Conservation (phyloP, 1,140 invertebrate species). For the Tetragonula clypearis region DNA sequence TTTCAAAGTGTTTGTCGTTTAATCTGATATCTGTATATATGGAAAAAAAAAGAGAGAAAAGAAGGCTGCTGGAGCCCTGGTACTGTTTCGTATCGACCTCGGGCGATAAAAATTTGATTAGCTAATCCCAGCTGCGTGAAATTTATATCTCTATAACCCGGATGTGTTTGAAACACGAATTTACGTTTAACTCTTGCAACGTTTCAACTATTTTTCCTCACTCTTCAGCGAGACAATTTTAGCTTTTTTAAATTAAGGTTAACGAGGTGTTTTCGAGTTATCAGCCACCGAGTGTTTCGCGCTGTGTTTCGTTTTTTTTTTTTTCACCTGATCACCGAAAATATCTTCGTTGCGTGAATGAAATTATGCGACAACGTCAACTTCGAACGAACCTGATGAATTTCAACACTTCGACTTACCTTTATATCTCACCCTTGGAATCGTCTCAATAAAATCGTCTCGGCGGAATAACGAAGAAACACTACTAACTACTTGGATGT, state of each 20-base stretch:
- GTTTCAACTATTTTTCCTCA: neutral
- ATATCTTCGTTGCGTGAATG: neutral
- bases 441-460: neutral
- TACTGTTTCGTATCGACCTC: neutral
- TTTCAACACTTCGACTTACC: constrained; percentile 2
- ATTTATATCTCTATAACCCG: neutral
- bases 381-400: neutral
- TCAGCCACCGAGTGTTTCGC: neutral
- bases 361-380: neutral
- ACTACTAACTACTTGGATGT: constrained; percentile 5
- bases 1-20: neutral
- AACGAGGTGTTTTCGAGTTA: neutral
- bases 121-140: neutral
- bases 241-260: neutral
- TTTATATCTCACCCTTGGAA: neutral
- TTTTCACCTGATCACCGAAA: neutral
- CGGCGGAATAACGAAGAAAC: neutral
- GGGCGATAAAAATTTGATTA: neutral
- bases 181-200: constrained; percentile 12
- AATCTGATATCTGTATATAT: neutral
- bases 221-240: neutral
- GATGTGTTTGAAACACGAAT: constrained; percentile 3
- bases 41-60: neutral
- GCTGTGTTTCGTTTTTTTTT: neutral
- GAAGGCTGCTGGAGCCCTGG: neutral